A percentile compares a stretch with the other conserved stretches of the same genome.
Evolutionary conservation across 2,888 invertebrate species (phyloP).

Genomic region (Chesias legatella): DNA sequence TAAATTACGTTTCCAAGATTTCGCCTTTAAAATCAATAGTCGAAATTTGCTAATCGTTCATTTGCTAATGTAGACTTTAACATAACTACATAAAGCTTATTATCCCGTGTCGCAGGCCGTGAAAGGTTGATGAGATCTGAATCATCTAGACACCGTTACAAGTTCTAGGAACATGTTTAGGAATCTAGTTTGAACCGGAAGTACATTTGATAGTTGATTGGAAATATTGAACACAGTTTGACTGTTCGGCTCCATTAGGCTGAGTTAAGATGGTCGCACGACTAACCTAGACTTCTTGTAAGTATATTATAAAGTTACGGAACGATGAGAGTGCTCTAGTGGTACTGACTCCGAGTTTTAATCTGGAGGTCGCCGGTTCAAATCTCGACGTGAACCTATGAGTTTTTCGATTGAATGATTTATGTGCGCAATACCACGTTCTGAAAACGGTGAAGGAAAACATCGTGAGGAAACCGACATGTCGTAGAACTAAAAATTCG

Average conservation of each 20-base stretch:
- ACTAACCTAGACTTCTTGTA: too few species aligned
- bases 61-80: not conserved
- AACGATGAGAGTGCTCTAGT: too few species aligned
- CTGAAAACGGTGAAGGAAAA: too few species aligned
- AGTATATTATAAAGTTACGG: too few species aligned
- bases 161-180: constrained; percentile 38
- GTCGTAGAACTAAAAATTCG: too few species aligned
- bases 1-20: not conserved
- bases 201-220: constrained; percentile 19
- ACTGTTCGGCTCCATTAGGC: not conserved
- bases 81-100: not conserved
- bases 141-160: constrained; percentile 47
- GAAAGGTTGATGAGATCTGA: constrained; percentile 19
- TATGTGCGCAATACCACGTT: too few species aligned
- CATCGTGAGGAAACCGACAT: too few species aligned
- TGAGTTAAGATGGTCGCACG: too few species aligned
- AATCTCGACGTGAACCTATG: too few species aligned
- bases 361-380: too few species aligned
- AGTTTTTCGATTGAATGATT: too few species aligned
- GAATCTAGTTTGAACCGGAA: constrained; percentile 40
- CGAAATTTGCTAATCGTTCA: not conserved
- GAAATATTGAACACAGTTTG: constrained; percentile 3
- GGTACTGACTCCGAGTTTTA: too few species aligned
- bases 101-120: not conserved
- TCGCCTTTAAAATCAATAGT: not conserved